Evolutionary conservation across 2,797 vertebrate species (phyloP).

Genomic region (Prunella strophiata): DNA sequence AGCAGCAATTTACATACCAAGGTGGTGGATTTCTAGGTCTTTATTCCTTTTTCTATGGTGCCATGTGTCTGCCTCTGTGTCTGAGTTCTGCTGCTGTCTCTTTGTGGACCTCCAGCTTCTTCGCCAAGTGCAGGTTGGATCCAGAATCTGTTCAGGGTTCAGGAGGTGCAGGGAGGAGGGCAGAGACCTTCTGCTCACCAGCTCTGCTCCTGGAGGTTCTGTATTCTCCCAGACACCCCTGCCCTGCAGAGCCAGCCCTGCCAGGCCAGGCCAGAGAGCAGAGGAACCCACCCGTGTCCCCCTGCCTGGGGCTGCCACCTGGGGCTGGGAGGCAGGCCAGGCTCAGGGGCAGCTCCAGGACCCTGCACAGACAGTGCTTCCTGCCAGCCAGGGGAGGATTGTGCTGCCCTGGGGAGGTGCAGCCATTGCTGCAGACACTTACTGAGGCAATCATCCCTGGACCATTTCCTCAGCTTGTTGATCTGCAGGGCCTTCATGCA

Average conservation of each 20-base stretch:
- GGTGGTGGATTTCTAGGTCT: neutral
- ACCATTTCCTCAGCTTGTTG: neutral
- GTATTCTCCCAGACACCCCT: neutral
- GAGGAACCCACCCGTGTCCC: neutral
- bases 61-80: neutral
- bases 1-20: neutral
- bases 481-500: neutral
- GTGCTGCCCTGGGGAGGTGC: neutral
- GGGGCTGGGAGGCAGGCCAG: neutral
- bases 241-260: neutral
- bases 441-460: neutral
- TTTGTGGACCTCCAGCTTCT: neutral
- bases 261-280: neutral
- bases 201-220: neutral
- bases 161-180: neutral
- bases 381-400: neutral
- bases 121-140: neutral
- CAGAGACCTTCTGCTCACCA: neutral
- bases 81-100: neutral
- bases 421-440: too few species aligned
- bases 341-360: neutral
- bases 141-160: neutral
- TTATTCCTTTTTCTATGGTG: neutral
- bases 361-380: neutral
- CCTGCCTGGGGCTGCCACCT: neutral